A percentile compares a stretch with the other conserved stretches of the same genome.
Evolutionary conservation across 2,113 vertebrate species (phyloP).

Genomic region (Nesoenas mayeri): DNA sequence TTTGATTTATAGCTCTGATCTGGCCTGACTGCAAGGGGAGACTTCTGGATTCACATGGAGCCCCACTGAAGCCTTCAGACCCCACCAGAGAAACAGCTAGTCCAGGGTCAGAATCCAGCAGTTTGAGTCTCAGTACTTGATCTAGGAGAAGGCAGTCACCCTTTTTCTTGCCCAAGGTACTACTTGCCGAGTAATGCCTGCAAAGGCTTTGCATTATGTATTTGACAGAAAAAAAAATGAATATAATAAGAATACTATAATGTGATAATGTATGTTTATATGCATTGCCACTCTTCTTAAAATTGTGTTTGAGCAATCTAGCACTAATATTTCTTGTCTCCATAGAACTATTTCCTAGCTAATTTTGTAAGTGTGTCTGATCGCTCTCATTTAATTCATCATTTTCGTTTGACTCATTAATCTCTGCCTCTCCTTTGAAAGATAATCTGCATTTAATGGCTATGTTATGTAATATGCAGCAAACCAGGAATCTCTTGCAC

Average conservation of each 20-base stretch:
- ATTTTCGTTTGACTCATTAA: conserved; percentile 75
- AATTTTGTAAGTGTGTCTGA: conserved; percentile 63
- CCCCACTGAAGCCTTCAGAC: background rate
- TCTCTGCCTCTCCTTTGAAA: conserved; percentile 71
- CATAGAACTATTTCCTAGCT: conserved; percentile 45
- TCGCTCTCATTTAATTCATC: conserved; percentile 67
- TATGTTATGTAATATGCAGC: conserved; percentile 67
- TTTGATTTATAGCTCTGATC: conserved; percentile 50
- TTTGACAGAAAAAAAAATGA: conserved; percentile 14
- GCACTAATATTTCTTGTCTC: conserved; percentile 59
- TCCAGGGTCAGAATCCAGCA: background rate
- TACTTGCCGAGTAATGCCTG: background rate
- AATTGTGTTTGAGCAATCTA: conserved; percentile 61
- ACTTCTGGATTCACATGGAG: background rate
- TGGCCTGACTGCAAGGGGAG: background rate
- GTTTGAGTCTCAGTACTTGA: background rate
- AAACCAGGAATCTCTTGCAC: conserved; percentile 44
- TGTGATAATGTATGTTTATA: conserved; percentile 44
- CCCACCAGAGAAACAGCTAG: background rate
- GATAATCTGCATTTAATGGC: conserved; percentile 73
- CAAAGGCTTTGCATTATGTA: background rate
- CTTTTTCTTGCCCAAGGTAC: background rate
- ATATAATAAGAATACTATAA: background rate
- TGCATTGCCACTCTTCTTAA: conserved; percentile 34
- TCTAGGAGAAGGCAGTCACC: background rate